Base-by-base conservation (phyloP, 2,113 vertebrate genomes). In the Mesocricetus auratus region DNA sequence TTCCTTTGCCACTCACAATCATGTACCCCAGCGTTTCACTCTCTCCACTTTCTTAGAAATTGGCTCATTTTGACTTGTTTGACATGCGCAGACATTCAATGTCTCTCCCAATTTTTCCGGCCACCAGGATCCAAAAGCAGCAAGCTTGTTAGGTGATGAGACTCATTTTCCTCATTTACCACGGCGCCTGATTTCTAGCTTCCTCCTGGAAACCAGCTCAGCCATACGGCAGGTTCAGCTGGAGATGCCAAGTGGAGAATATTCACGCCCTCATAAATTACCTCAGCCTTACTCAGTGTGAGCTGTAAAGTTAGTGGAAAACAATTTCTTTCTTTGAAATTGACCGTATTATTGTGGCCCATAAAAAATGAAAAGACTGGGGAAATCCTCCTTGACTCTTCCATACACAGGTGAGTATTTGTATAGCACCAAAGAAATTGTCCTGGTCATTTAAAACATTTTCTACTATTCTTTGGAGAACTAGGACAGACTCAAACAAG, bases 121-220 rank as follows among this genome's bases (percentile, higher is more conserved):
- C 96, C 98, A 98, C 96, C 96, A 97, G 98, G 98, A 98, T 98
- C 98, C 98, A 98, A 97, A 74, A 97, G 96, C n/a, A 97, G 97
- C 97, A 97, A 96, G 98, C 97, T 98, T 97, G 97, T 98, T 98
- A 98, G 98, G 98, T 98, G 98, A 99, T 98, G 99, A 98, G 98
- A 98, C 98, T 99, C 86, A 99, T 99, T 99, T 99, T 99, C 98
- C 97, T 98, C 98, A 98, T 98, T 98, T 98, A 99, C 98, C 10
- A 96, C 98, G 99, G 99, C 98, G 98, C 99, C 99, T 99, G 98
- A 97, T 96, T 98, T 98, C 98, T 98, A 98, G 91, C 97, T 98
- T 98, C 98, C 99, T 98, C 98, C 98, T 98, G 98, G 98, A 97
- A 98, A 98, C 98, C 94, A 97, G 97, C 98, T 98, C 98, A 98